Evolutionary conservation across 2,888 invertebrate genomes (phyloP), one percentile per base, ranked within the genome.

Genomic region (Steinernema carpocapsae): DNA sequence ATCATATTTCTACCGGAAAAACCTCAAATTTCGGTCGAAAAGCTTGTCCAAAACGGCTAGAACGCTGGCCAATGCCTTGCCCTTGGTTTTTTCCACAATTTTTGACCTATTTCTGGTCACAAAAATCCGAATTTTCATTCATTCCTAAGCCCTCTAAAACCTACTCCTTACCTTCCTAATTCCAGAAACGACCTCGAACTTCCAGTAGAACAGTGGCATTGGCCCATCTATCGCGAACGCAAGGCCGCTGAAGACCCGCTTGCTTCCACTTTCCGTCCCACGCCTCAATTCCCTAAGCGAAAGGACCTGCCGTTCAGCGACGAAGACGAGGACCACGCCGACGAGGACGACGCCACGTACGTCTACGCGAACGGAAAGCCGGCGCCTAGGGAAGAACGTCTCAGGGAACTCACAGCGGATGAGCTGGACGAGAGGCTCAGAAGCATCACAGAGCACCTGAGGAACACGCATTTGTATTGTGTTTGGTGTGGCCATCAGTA

Each of bases 401-500:
- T 83, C 32, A 59, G 78, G 0, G 77, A 77, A 24, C 71, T 82
- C 71, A 77, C 78, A n/a, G 72, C 74, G 26, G 77, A 79, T 6
- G 76, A 76, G 4, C 45, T 83, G 43, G 76, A 75, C 32, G 74
- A 78, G 29, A 76, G 74, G 82, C 72, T 85, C 26, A 46, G 29
- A 6, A 52, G 37, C 22, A 80, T 85, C 71, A 79, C 76, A 12
- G 52, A 46, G 7, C 82, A 82, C 72, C 76, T 86, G 10, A 80
- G 85, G 14, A 56, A 74, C 24, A 56, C 42, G 17, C 85, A 85
- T 71, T 78, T 76, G 72, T 85, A 86, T 70, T 85, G 85, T 72
- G 71, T 84, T n/a, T 85, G 84, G 82, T 85, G 85, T 71, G 85
- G 85, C 3, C 78, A 79, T 48, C 76, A 80, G 19, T 84, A 76